Evolutionary conservation across 2,113 vertebrate species (phyloP).

Genomic region (Heterocephalus glaber): DNA sequence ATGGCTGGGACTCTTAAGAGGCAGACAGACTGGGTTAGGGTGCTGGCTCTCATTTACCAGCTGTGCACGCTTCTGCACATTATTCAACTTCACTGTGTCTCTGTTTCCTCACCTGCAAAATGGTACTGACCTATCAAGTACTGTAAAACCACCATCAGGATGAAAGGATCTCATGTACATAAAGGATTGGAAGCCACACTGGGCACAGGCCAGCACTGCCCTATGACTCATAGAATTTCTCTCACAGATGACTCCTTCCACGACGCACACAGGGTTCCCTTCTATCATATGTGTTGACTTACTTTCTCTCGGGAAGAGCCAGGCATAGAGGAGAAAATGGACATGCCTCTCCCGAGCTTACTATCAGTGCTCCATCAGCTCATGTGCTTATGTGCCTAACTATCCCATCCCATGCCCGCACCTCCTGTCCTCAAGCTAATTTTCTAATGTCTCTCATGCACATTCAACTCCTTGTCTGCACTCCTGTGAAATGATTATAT

Average conservation of each 20-base stretch:
- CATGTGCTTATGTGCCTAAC: not conserved
- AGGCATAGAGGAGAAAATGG: not conserved
- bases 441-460: not conserved
- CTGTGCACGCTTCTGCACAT: not conserved
- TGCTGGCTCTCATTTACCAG: not conserved
- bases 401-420: not conserved
- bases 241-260: not conserved
- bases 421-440: not conserved
- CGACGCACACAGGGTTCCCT: not conserved
- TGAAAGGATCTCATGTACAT: not conserved
- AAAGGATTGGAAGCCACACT: accelerated
- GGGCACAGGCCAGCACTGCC: not conserved
- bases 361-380: not conserved
- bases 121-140: accelerated
- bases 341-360: not conserved
- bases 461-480: not conserved
- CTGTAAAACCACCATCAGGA: not conserved
- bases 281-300: not conserved
- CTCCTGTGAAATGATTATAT: not conserved
- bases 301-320: not conserved
- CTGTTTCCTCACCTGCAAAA: not conserved
- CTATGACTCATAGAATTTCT: accelerated
- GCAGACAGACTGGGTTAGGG: not conserved
- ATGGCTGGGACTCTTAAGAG: not conserved
- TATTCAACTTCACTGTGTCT: not conserved